A percentile compares a stretch with the other conserved stretches of the same genome.
These are phyloP conservation scores for Ophonus ardosiacus DNA, from an alignment of 2,888 invertebrate genomes.

Conservation along the genomic window DNA sequence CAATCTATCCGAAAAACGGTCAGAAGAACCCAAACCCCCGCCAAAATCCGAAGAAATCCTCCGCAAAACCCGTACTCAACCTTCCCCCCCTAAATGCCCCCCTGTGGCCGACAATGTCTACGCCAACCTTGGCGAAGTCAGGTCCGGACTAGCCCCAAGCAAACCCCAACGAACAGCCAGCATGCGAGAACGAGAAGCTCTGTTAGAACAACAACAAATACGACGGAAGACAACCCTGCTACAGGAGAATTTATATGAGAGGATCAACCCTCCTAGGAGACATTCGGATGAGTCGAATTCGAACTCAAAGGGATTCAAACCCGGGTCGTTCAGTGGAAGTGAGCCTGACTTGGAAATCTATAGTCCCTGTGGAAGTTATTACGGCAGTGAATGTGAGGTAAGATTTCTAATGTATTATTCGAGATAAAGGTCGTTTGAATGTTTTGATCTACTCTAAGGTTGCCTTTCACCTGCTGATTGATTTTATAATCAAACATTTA, in stretches of 20 bases:
- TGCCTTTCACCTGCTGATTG: constrained; percentile 47
- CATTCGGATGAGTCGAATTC: constrained; percentile 84
- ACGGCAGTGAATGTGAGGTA: constrained; percentile 79
- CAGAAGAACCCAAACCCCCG: constrained; percentile 83
- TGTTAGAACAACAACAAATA: constrained; percentile 77
- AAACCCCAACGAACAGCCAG: constrained; percentile 93
- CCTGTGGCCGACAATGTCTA: constrained; percentile 80
- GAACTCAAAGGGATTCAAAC: constrained; percentile 75
- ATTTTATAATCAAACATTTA: constrained; percentile 29
- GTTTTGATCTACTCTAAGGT: constrained; percentile 16
- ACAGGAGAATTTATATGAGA: constrained; percentile 70
- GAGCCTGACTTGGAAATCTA: constrained; percentile 91
- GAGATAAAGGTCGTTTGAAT: constrained; percentile 46
- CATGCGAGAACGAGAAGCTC: constrained; percentile 88
- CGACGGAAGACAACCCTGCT: constrained; percentile 70
- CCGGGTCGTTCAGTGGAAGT: constrained; percentile 89
- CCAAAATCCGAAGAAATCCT: constrained; percentile 83
- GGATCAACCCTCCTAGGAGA: constrained; percentile 81
- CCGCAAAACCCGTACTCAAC: constrained; percentile 79
- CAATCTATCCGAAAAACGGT: constrained; percentile 78
- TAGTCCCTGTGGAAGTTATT: constrained; percentile 86
- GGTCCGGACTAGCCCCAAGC: constrained; percentile 85
- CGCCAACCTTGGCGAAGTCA: constrained; percentile 90
- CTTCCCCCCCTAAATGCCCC: constrained; percentile 65
- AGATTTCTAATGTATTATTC: constrained; percentile 51